Evolutionary conservation across 2,888 invertebrate species (phyloP).

Genomic region (Idaea biselata): DNA sequence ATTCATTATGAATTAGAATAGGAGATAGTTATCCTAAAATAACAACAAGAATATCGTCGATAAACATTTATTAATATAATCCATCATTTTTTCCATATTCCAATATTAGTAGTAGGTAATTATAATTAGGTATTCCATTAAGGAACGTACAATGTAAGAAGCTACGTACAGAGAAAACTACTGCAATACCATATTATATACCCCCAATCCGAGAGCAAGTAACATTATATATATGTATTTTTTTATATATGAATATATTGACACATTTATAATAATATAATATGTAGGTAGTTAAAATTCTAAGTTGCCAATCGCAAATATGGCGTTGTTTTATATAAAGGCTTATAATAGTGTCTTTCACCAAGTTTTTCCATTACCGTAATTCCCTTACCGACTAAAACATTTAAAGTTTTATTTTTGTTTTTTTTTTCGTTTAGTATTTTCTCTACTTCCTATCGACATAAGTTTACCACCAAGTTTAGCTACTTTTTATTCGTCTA

Average conservation of each 20-base stretch:
- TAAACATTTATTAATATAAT: conserved; percentile 80
- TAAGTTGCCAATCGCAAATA: conserved; percentile 79
- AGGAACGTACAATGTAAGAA: conserved; percentile 69
- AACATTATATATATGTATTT: conserved; percentile 41
- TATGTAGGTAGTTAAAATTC: conserved; percentile 59
- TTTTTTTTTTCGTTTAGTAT: conserved; percentile 52
- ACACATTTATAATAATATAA: conserved; percentile 46
- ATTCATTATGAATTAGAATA: not conserved
- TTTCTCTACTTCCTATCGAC: conserved; percentile 73
- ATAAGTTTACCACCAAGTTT: conserved; percentile 79
- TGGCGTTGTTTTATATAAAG: conserved; percentile 67
- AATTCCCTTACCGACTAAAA: conserved; percentile 73
- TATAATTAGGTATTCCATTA: conserved; percentile 65
- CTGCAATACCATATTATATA: conserved; percentile 71
- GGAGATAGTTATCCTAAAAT: conserved; percentile 5
- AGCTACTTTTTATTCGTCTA: conserved; percentile 65
- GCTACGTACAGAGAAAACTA: conserved; percentile 74
- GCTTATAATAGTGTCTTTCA: conserved; percentile 79
- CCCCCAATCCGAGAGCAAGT: conserved; percentile 70
- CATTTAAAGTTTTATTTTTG: conserved; percentile 69
- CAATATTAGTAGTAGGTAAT: conserved; percentile 60
- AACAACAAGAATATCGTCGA: conserved; percentile 52
- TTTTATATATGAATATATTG: conserved; percentile 58
- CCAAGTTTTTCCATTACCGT: conserved; percentile 72
- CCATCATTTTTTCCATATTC: conserved; percentile 73